phyloP scores from a whole-genome alignment of 2,888 invertebrate species.

The Amiota minor region DNA sequence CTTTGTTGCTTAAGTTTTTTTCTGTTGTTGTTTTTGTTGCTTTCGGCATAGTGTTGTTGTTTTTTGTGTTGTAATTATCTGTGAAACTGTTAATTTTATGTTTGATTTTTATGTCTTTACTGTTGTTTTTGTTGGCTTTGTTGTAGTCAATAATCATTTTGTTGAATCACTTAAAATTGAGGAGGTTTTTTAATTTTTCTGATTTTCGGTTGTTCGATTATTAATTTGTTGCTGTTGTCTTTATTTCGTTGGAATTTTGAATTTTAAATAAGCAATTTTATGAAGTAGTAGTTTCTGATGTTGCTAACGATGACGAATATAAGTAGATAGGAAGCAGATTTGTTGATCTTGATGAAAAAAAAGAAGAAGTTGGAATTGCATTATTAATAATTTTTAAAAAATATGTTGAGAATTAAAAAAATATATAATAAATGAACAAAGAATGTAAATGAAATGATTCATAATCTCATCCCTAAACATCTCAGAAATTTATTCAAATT shows the following conservation, averaged over 20 bases:
- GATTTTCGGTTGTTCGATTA: conserved; percentile 5
- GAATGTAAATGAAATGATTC: too few relatives aligned
- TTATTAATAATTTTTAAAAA: too few relatives aligned
- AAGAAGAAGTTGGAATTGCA: not conserved
- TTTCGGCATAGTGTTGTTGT: conserved; percentile 11
- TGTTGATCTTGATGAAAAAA: not conserved
- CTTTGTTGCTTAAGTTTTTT: conserved; percentile 12
- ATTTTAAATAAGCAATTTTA: conserved; percentile 12
- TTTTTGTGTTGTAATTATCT: conserved; percentile 9
- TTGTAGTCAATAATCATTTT: conserved; percentile 50
- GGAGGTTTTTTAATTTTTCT: conserved; percentile 36
- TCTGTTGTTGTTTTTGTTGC: conserved; percentile 23
- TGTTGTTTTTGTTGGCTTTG: conserved; percentile 34
- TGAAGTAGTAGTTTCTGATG: conserved; percentile 29
- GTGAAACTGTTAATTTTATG: not conserved
- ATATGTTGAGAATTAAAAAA: not conserved
- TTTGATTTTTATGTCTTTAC: conserved; percentile 2
- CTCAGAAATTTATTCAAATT: too few relatives aligned
- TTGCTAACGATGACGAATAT: not conserved
- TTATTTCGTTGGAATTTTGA: conserved; percentile 35
- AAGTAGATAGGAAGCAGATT: not conserved
- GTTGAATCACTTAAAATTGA: conserved; percentile 54
- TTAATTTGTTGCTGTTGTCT: conserved; percentile 25
- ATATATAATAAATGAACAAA: not conserved
- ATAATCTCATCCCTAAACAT: too few relatives aligned